phyloP scores from a whole-genome alignment of 2,113 vertebrate genomes.

The Parus major region DNA sequence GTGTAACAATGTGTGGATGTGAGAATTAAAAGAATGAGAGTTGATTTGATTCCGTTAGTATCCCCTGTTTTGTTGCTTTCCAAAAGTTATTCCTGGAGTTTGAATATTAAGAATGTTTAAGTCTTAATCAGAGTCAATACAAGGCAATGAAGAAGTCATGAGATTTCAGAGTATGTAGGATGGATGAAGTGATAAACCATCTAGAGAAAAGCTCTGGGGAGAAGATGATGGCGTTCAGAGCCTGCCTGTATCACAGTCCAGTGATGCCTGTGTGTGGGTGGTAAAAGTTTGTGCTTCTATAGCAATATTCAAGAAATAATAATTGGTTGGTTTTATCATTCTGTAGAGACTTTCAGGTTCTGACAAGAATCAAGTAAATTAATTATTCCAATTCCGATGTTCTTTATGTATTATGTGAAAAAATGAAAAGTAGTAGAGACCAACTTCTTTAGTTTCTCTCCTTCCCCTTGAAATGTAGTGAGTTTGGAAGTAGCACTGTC shows the following conservation, averaged over 20 bases:
- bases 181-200: background rate
- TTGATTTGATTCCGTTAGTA: background rate
- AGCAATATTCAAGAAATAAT: background rate
- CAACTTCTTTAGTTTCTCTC: background rate
- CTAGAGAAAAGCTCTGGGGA: background rate
- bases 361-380: background rate
- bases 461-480: background rate
- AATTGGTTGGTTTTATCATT: background rate
- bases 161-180: background rate
- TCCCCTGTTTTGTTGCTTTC: background rate
- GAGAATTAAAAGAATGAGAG: background rate
- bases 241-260: background rate
- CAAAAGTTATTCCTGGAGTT: background rate
- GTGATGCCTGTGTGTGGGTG: background rate
- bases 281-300: background rate
- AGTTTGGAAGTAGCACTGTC: background rate
- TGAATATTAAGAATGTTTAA: background rate
- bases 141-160: background rate
- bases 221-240: background rate
- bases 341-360: background rate
- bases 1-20: background rate
- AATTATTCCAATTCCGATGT: background rate
- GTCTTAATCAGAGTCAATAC: rapidly evolving
- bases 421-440: background rate
- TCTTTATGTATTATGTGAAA: background rate